A percentile compares a stretch with the other conserved stretches of the same genome.
Evolutionary conservation across 2,797 vertebrate genomes (phyloP).

Genomic region (Sebastes miniatus): DNA sequence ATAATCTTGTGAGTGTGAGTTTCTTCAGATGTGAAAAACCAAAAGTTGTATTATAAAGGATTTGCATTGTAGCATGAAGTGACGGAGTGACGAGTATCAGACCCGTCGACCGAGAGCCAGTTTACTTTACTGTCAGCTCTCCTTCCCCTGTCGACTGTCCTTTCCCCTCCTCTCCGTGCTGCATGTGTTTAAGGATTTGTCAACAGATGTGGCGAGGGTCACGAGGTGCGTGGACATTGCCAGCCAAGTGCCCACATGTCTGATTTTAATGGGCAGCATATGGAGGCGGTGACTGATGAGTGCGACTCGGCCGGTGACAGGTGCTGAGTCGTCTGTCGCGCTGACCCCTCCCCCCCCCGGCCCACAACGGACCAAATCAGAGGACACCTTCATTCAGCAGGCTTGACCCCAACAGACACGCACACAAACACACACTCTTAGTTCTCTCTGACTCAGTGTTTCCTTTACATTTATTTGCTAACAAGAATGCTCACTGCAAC

Average conservation of each 20-base stretch:
- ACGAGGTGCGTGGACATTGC: slow-evolving; percentile 62
- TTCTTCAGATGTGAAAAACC: not conserved
- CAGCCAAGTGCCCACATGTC: slow-evolving; percentile 67
- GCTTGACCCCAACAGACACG: slow-evolving; percentile 37
- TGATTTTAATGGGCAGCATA: slow-evolving; percentile 85
- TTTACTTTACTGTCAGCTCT: not conserved
- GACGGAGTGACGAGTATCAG: not conserved
- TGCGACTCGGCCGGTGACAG: slow-evolving; percentile 70
- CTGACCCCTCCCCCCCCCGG: slow-evolving; percentile 11
- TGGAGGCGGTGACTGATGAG: slow-evolving; percentile 80
- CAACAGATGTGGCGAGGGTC: slow-evolving; percentile 80
- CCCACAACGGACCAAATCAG: slow-evolving; percentile 50
- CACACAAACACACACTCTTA: not conserved
- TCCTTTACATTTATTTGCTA: slow-evolving; percentile 5
- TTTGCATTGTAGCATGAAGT: not conserved
- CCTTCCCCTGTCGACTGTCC: slow-evolving; percentile 23
- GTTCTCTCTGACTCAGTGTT: not conserved
- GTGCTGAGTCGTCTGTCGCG: slow-evolving; percentile 73
- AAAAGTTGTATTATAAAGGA: no score
- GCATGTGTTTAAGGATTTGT: slow-evolving; percentile 71
- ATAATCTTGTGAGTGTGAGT: not conserved
- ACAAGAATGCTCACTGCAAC: not conserved
- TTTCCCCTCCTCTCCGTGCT: slow-evolving; percentile 23
- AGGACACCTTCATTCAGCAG: slow-evolving; percentile 69
- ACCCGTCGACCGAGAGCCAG: not conserved